Evolutionary conservation across 2,888 invertebrate genomes (phyloP).

Genomic region (Acrobasis suavella): DNA sequence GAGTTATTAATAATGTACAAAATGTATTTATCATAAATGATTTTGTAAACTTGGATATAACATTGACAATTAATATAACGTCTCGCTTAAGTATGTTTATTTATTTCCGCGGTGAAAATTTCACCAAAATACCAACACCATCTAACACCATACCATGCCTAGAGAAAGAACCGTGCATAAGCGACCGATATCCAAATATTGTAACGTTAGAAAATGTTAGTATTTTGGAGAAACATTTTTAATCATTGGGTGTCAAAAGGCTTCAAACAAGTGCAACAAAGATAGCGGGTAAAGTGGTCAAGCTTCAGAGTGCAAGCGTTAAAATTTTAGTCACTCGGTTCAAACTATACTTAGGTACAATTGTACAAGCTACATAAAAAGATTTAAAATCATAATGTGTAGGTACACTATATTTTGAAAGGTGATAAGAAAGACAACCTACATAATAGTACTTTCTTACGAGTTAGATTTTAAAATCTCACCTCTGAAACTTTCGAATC

Average conservation of each 20-base stretch:
- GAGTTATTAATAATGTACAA: neutral
- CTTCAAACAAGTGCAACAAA: constrained; percentile 56
- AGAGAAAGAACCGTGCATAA: constrained; percentile 59
- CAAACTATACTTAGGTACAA: constrained; percentile 27
- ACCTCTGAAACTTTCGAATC: constrained; percentile 70
- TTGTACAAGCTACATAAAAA: constrained; percentile 27
- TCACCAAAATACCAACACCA: constrained; percentile 83
- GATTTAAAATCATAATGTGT: neutral
- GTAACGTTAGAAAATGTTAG: constrained; percentile 70
- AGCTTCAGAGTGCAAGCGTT: constrained; percentile 65
- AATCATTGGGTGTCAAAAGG: constrained; percentile 49
- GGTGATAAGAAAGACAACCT: constrained; percentile 11
- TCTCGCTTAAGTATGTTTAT: constrained; percentile 59
- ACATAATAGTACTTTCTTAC: neutral
- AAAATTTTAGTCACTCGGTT: constrained; percentile 50
- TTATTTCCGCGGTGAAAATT: constrained; percentile 57
- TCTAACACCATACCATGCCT: constrained; percentile 57
- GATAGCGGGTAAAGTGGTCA: constrained; percentile 61
- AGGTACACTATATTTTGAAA: neutral
- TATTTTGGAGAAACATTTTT: constrained; percentile 77
- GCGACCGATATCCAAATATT: constrained; percentile 46
- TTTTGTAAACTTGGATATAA: neutral
- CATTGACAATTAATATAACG: neutral
- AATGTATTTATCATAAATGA: neutral
- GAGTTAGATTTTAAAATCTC: constrained; percentile 47